Evolutionary conservation across 2,113 vertebrate genomes (phyloP).

Genomic region (Pardalotus punctatus): DNA sequence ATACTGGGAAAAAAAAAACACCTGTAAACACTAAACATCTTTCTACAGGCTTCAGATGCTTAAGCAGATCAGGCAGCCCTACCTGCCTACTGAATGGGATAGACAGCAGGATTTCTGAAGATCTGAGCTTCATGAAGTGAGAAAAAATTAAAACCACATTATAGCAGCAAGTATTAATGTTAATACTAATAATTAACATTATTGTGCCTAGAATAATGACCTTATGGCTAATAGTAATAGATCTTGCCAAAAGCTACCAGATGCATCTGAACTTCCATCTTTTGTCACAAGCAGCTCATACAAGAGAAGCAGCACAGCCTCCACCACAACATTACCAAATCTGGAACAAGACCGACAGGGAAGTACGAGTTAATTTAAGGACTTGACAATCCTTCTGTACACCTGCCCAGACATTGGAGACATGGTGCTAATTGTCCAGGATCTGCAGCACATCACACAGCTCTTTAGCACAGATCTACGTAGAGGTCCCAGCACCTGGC

Average conservation of each 20-base stretch:
- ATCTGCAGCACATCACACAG: neutral
- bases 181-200: neutral
- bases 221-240: neutral
- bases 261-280: neutral
- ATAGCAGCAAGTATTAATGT: neutral
- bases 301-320: neutral
- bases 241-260: neutral
- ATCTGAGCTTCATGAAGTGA: neutral
- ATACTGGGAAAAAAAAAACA: neutral
- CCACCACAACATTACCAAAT: neutral
- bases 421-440: neutral
- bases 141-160: neutral
- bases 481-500: neutral
- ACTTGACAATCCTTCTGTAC: accelerated
- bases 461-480: neutral
- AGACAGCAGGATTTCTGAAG: neutral
- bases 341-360: neutral
- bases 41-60: neutral
- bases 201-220: neutral
- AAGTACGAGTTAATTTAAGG: neutral
- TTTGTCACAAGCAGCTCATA: neutral
- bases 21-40: neutral
- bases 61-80: neutral
- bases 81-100: neutral
- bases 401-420: neutral